Conservation (phyloP, 1,140 invertebrate species). For the Scaptomyza hsui region DNA sequence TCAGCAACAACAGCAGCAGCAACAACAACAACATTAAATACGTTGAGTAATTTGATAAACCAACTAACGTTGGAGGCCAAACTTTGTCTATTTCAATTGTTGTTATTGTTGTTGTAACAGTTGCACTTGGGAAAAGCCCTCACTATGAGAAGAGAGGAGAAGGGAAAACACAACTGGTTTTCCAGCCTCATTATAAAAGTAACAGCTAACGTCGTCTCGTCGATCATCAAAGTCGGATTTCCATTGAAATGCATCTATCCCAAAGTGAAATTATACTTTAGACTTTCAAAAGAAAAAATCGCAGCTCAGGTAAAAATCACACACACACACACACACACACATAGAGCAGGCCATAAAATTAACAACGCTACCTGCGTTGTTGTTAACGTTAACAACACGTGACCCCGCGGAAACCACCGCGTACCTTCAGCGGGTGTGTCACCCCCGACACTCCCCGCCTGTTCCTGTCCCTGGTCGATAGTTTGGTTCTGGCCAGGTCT, state of each 20-base stretch:
- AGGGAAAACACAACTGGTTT: conserved; percentile 62
- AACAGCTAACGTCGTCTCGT: conserved; percentile 34
- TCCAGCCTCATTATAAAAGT: conserved; percentile 55
- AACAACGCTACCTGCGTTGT: conserved; percentile 62
- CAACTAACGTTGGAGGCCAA: conserved; percentile 35
- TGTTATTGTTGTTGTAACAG: conserved; percentile 26
- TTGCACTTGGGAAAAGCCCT: conserved; percentile 61
- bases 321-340: conserved; percentile 8
- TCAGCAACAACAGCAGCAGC: conserved; percentile 34
- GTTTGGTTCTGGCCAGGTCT: not conserved
- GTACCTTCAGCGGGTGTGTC: conserved; percentile 35
- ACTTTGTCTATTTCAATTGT: conserved; percentile 1
- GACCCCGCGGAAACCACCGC: conserved; percentile 48
- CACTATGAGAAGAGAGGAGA: conserved; percentile 5
- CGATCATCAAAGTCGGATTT: conserved; percentile 58
- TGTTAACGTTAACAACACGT: conserved; percentile 72
- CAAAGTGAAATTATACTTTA: conserved; percentile 66
- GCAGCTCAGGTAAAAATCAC: conserved; percentile 56
- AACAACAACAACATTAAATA: conserved; percentile 17
- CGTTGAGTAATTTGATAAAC: conserved; percentile 36
- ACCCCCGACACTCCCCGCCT: not conserved
- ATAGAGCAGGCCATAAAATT: conserved; percentile 26
- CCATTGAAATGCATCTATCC: conserved; percentile 72
- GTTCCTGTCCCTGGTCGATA: not conserved
- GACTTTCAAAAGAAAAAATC: conserved; percentile 64